Percentiles rank a stretch among this genome's conserved stretches.
Evolutionary conservation across 2,113 vertebrate species (phyloP).

Genomic region (Passer domesticus): DNA sequence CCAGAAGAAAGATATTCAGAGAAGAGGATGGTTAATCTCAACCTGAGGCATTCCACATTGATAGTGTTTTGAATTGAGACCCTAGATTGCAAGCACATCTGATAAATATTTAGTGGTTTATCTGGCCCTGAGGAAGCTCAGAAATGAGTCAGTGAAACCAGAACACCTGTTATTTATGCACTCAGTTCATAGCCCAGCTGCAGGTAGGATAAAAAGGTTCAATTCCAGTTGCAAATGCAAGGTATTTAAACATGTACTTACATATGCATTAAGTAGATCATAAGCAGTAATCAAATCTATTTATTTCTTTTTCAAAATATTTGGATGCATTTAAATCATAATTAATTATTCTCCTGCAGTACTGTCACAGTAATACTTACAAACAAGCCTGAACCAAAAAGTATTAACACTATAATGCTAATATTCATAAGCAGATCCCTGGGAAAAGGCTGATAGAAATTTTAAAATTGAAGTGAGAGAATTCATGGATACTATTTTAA

Average conservation of each 20-base stretch:
- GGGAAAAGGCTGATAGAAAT: not conserved
- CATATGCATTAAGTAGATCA: not conserved
- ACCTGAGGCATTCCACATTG: not conserved
- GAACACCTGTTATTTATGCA: constrained; percentile 15
- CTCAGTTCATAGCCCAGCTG: not conserved
- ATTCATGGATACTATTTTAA: not conserved
- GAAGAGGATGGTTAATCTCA: not conserved
- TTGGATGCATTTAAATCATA: not conserved
- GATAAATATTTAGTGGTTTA: not conserved
- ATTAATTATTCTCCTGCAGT: not conserved
- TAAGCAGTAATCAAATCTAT: not conserved
- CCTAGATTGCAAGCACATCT: not conserved
- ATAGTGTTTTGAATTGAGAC: not conserved
- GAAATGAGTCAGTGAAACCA: not conserved
- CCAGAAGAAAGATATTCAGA: not conserved
- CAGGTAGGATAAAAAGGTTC: constrained; percentile 15
- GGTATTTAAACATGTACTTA: not conserved
- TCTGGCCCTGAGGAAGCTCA: constrained; percentile 1
- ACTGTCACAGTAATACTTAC: not conserved
- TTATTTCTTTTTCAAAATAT: constrained; percentile 32
- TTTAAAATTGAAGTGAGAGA: not conserved
- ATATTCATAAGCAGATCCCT: not conserved
- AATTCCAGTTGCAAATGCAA: constrained; percentile 2
- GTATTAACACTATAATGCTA: not conserved
- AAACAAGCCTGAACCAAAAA: not conserved